phyloP scores from a whole-genome alignment of 1,140 invertebrate genomes.

The Lysiphlebus fabarum region DNA sequence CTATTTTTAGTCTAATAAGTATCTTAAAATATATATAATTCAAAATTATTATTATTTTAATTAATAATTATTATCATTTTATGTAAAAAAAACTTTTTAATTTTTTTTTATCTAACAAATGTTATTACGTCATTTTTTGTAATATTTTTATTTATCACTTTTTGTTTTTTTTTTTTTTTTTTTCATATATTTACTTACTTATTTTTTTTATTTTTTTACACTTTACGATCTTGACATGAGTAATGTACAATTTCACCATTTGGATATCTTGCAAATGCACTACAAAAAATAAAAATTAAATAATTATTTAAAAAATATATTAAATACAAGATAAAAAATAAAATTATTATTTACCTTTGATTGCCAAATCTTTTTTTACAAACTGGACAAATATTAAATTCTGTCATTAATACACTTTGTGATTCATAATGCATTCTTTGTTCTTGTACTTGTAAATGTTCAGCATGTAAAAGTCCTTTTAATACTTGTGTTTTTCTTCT shows the following conservation, averaged over 20 bases:
- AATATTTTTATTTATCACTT: constrained; percentile 7
- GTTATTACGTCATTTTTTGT: background rate
- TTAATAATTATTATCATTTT: background rate
- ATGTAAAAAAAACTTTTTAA: constrained; percentile 14
- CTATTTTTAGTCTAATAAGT: constrained; percentile 1
- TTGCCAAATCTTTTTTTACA: constrained; percentile 91
- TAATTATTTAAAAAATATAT: constrained; percentile 28
- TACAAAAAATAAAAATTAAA: constrained; percentile 54
- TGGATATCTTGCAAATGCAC: constrained; percentile 87
- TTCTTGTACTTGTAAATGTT: constrained; percentile 77
- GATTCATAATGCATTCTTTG: constrained; percentile 76
- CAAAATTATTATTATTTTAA: too few species aligned
- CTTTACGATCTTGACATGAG: constrained; percentile 66
- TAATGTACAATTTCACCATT: constrained; percentile 91
- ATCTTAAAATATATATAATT: too few species aligned
- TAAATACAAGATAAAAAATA: background rate
- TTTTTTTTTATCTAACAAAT: constrained; percentile 1
- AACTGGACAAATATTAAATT: constrained; percentile 82
- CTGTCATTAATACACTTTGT: constrained; percentile 77
- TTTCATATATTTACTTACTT: constrained; percentile 1
- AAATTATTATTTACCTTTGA: constrained; percentile 63
- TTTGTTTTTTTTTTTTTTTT: too few species aligned
- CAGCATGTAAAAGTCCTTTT: constrained; percentile 78
- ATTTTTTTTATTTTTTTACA: constrained; percentile 29
- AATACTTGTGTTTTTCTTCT: constrained; percentile 72